Evolutionary conservation across 2,797 vertebrate genomes (phyloP).

Genomic region (Rhinoraja longicauda): DNA sequence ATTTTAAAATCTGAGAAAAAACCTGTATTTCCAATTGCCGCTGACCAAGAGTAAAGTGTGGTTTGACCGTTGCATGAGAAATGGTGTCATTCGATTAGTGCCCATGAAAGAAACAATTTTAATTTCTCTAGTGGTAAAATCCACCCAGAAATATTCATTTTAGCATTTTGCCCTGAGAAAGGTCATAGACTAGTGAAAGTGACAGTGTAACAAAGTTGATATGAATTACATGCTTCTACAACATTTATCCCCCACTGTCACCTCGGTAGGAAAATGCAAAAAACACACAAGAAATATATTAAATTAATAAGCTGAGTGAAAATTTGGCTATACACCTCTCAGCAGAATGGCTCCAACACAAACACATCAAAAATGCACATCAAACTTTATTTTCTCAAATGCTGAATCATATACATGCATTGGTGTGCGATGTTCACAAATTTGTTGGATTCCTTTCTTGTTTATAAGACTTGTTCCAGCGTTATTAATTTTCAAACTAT

Average conservation of each 20-base stretch:
- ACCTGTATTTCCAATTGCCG: background rate
- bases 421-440: background rate
- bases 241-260: background rate
- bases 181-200: too few species aligned
- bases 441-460: background rate
- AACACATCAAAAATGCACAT: background rate
- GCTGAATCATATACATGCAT: background rate
- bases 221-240: background rate
- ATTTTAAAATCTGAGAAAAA: background rate
- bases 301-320: background rate
- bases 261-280: background rate
- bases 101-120: too few species aligned
- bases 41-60: background rate
- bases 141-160: too few species aligned
- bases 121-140: too few species aligned
- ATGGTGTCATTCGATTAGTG: too few species aligned
- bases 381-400: background rate
- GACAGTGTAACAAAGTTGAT: too few species aligned
- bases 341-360: background rate
- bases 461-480: background rate
- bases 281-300: background rate
- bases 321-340: background rate
- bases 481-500: background rate
- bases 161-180: too few species aligned
- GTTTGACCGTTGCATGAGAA: too few species aligned